phyloP scores from a whole-genome alignment of 2,888 invertebrate genomes.

The Harpalus rubripes region DNA sequence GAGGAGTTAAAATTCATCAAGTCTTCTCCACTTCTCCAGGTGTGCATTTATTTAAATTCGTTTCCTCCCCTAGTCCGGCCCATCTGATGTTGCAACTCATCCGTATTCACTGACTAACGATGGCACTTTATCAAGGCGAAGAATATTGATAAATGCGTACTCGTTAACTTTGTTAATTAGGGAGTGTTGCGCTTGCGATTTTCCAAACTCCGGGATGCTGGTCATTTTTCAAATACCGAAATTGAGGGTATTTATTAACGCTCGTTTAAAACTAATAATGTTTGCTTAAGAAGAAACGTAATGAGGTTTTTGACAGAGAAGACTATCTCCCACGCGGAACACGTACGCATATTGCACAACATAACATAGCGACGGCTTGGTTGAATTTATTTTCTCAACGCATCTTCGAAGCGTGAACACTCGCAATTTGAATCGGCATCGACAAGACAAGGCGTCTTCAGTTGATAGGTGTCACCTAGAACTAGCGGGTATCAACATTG shows the following conservation, averaged over 20 bases:
- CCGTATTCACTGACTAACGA: slow-evolving; percentile 40
- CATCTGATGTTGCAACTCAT: slow-evolving; percentile 31
- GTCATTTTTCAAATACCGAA: slow-evolving; percentile 4
- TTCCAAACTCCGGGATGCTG: not conserved
- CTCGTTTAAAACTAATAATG: slow-evolving; percentile 24
- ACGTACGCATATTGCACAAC: no score
- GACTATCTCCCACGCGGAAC: not conserved
- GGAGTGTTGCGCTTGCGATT: slow-evolving; percentile 36
- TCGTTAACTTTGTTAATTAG: slow-evolving; percentile 52
- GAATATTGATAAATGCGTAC: slow-evolving; percentile 50
- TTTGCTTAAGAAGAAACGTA: not conserved
- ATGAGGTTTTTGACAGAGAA: not conserved
- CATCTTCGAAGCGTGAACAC: no score
- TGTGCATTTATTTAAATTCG: slow-evolving; percentile 49
- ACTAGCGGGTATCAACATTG: no score
- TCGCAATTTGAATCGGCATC: no score
- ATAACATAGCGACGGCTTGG: no score
- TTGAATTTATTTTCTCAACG: no score
- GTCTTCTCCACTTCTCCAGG: not conserved
- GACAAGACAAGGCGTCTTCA: no score
- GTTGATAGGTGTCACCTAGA: no score
- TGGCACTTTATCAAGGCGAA: slow-evolving; percentile 26
- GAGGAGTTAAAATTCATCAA: slow-evolving; percentile 43
- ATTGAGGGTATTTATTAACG: slow-evolving; percentile 10
- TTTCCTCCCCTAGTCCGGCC: slow-evolving; percentile 42